A percentile compares a stretch with the other conserved stretches of the same genome.
Conservation (phyloP, 2,797 vertebrate species). For the Lagorchestes hirsutus region DNA sequence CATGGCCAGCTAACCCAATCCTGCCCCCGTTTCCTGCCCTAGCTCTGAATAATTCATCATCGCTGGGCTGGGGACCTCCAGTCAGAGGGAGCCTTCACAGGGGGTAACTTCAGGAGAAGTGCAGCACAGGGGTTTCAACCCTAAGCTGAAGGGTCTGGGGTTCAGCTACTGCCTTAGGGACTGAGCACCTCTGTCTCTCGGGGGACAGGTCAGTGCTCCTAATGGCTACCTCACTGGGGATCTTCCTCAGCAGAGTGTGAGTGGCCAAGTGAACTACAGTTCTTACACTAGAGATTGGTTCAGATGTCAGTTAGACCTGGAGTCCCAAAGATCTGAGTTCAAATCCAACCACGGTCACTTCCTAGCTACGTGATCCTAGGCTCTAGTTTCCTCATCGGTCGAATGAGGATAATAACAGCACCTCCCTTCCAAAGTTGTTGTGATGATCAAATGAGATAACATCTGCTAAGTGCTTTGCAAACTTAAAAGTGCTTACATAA, state of each 20-base stretch:
- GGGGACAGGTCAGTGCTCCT: background rate
- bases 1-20: no score
- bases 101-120: background rate
- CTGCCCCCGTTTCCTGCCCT: no score
- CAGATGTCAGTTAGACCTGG: background rate
- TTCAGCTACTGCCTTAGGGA: background rate
- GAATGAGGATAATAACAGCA: background rate
- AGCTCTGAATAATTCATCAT: background rate
- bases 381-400: background rate
- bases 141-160: background rate
- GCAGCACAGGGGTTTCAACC: background rate
- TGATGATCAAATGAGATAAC: background rate
- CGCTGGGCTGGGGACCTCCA: background rate
- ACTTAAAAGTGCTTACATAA: no score
- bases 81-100: background rate
- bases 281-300: no score
- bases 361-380: background rate
- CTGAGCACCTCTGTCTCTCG: no score
- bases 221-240: background rate
- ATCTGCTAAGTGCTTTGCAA: background rate
- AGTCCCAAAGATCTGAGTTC: background rate
- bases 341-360: background rate
- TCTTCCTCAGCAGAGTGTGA: no score
- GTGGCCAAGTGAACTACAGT: no score
- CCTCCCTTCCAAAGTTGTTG: background rate